phyloP scores from a whole-genome alignment of 2,888 invertebrate genomes.

The Drosophila barbarae region DNA sequence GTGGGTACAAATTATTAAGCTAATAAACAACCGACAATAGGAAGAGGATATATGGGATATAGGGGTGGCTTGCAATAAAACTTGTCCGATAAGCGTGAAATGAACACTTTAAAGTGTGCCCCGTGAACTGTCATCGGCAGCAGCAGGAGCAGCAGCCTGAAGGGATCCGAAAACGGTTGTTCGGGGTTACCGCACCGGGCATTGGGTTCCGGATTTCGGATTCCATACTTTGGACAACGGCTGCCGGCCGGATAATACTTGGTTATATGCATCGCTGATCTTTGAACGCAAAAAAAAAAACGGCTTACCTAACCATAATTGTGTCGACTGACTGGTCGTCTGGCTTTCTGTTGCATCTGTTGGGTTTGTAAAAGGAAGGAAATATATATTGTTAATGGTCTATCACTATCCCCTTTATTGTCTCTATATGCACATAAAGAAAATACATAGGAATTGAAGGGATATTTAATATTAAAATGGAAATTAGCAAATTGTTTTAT shows the following conservation, averaged over 20 bases:
- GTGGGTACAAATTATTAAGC: slow-evolving; percentile 72
- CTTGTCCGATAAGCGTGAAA: slow-evolving; percentile 74
- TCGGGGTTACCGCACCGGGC: slow-evolving; percentile 18
- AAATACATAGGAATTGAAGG: neutral
- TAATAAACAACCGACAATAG: slow-evolving; percentile 54
- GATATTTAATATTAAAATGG: neutral
- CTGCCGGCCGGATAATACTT: slow-evolving; percentile 22
- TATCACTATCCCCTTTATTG: neutral
- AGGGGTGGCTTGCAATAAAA: slow-evolving; percentile 42
- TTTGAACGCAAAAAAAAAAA: slow-evolving; percentile 41
- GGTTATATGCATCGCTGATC: slow-evolving; percentile 70
- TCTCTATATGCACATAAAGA: slow-evolving; percentile 2
- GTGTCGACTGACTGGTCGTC: slow-evolving; percentile 44
- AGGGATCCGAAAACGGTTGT: slow-evolving; percentile 21
- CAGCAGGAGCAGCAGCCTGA: slow-evolving; percentile 59
- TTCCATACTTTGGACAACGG: neutral
- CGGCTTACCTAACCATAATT: slow-evolving; percentile 67
- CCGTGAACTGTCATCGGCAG: slow-evolving; percentile 68
- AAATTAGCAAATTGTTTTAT: no score
- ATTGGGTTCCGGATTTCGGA: slow-evolving; percentile 28
- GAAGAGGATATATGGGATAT: slow-evolving; percentile 38
- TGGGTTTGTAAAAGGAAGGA: slow-evolving; percentile 45
- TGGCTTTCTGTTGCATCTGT: slow-evolving; percentile 62
- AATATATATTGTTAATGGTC: slow-evolving; percentile 26
- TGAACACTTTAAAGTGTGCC: slow-evolving; percentile 52